Evolutionary conservation across 2,797 vertebrate genomes (phyloP), one percentile per base, ranked within the genome.

Genomic region (Lepilemur ruficaudatus): DNA sequence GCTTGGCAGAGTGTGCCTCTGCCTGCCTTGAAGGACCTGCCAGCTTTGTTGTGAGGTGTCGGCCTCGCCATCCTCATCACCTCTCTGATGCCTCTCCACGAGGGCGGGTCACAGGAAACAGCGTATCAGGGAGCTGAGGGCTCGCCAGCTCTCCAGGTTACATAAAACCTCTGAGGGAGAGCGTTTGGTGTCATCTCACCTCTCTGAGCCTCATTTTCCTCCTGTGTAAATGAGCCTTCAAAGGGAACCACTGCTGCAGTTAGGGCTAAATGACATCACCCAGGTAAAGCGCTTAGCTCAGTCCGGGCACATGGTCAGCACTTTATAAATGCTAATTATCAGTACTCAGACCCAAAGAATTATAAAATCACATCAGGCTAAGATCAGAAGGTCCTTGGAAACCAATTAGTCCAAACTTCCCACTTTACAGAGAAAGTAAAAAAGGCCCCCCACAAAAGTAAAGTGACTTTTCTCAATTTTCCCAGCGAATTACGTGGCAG

Each of bases 311-410:
- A 2, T 0, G 15, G 38, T 10, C 0, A 94, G 30, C 0, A 1
- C 70, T 84, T 80, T 61, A 28, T 38, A 83, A 75, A 91, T 57
- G 76, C 35, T 78, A 52, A 59, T 52, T 30, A 32, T 72, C 55
- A 67, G 55, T 43, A 20, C 6, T 32, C 2, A 87, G 59, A 61
- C 75, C 75, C 20, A 13, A 30, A 59, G 48, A 65, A 38, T 57
- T 35, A 41, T 0, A 67, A 55, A 35, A 11, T 32, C 48, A 15
- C 14, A 20, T 22, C 15, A 43, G 50, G 43, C 79, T 30, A 8
- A 94, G 50, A 55, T 30, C 90, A 55, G 63, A 92, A 85, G n/a
- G 10, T 25, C 38, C 83, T 90, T 20, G 18, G 90, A 46, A 93
- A 78, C 30, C 38, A 79, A 73, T 70, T 55, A 91, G 78, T 7